Base-by-base conservation (phyloP, 2,888 invertebrate genomes). In the Trachelus iudaicus region DNA sequence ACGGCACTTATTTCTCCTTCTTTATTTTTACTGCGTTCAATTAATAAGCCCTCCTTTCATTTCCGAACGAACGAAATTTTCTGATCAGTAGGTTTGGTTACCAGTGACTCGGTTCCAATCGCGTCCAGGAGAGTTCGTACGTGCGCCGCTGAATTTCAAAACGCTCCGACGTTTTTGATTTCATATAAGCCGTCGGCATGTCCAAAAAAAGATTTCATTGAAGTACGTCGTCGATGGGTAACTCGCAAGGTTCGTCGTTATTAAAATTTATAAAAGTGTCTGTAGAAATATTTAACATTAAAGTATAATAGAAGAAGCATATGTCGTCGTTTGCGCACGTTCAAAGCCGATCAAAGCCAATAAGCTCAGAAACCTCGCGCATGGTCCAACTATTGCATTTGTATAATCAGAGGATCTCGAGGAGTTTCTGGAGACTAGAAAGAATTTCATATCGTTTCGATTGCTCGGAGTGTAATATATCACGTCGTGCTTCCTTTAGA, bases 211-310 rank as follows among this genome's bases (percentile, higher is more conserved):
- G 56, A 56, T 56, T 23, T 56, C 6, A 9, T 56, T 56, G 71
- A 78, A 75, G 31, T 69, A 31, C 37, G 40, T 30, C 73, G 73
- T 40, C 73, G 31, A 83, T 82, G 84, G 82, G 82, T n/a, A 83
- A 84, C 76, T 78, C 34, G 35, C 83, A 81, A 83, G 83, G 83
- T 83, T 79, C 35, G 83, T 83, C 34, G 33, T 1, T 11, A 13
- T 69, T 37, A 31, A 34, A 71, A 33, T 71, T 71, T 71, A 3
- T 33, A 31, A 13, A 56, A 56, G 23, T 56, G 0, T 56, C 9
- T 56, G 13, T 13, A 31, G 12, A 11, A 71, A 23, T 34, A 30
- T 12, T 69, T 13, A 71, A 31, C 2, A 71, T 34, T 31, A 11
- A 34, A 31, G n/a, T n/a, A 12, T 33, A 71, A 71, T 11, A 71